Percentiles rank a stretch among this genome's conserved stretches.
Conservation (phyloP, 2,113 vertebrate species). For the Myotis brandtii region DNA sequence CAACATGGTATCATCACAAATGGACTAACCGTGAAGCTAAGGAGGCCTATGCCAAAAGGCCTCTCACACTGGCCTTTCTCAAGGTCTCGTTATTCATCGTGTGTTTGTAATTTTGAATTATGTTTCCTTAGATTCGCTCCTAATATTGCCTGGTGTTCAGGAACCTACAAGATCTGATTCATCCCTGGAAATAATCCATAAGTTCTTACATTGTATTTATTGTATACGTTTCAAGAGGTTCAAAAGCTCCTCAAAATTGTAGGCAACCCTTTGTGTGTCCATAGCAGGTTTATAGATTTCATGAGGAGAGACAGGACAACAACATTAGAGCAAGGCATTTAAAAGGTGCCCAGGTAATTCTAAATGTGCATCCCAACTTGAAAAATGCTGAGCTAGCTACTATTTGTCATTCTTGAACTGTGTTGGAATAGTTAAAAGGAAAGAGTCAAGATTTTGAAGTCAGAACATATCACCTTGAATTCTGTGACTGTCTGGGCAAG, state of each 20-base stretch:
- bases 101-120: background rate
- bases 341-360: background rate
- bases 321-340: background rate
- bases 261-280: background rate
- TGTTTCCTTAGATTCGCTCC: background rate
- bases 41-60: background rate
- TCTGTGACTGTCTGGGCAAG: background rate
- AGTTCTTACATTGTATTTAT: background rate
- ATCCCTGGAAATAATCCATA: background rate
- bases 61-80: background rate
- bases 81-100: background rate
- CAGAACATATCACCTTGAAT: background rate
- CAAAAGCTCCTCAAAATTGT: background rate
- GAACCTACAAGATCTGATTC: background rate
- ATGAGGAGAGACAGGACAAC: background rate
- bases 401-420: background rate
- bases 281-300: background rate
- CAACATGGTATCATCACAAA: background rate
- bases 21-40: background rate
- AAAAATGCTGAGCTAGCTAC: background rate
- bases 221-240: background rate
- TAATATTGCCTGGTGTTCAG: background rate
- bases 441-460: background rate
- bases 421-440: background rate
- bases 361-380: background rate